These are phyloP conservation scores for Leptopilina myrica DNA, from an alignment of 2,888 invertebrate genomes.

Conservation along the genomic window DNA sequence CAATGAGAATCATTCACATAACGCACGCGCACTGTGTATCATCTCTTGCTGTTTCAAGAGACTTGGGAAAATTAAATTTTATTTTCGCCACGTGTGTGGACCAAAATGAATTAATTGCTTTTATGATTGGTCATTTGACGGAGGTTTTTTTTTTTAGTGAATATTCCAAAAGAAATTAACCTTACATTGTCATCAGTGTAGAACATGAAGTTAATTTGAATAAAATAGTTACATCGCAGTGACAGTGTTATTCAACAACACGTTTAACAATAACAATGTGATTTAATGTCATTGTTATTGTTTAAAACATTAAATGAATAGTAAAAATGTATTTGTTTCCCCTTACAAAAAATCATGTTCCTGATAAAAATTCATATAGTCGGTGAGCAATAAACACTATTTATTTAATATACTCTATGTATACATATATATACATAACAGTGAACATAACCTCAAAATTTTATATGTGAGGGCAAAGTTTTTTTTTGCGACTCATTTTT, in stretches of 20 bases:
- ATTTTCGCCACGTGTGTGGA: slow-evolving; percentile 35
- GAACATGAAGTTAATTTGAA: neutral
- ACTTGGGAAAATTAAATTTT: slow-evolving; percentile 6
- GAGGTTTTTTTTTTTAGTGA: neutral
- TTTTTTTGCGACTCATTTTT: slow-evolving; percentile 28
- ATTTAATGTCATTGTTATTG: neutral
- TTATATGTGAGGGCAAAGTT: slow-evolving; percentile 20
- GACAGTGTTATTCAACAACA: neutral
- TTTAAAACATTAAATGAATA: neutral
- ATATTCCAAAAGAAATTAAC: slow-evolving; percentile 10
- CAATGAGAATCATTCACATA: neutral
- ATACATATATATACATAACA: neutral
- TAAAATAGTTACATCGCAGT: neutral
- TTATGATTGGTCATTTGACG: slow-evolving; percentile 5
- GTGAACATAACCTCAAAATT: slow-evolving; percentile 23
- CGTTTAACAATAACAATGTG: neutral
- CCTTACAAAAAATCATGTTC: neutral
- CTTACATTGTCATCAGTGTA: neutral
- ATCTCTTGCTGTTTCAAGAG: neutral
- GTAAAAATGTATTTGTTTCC: neutral
- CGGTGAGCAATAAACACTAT: neutral
- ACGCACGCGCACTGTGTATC: no score
- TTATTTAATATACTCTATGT: neutral
- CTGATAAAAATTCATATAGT: neutral
- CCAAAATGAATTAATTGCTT: neutral